Base-by-base conservation (phyloP, 2,888 invertebrate species). In the Cataglyphis albicans region DNA sequence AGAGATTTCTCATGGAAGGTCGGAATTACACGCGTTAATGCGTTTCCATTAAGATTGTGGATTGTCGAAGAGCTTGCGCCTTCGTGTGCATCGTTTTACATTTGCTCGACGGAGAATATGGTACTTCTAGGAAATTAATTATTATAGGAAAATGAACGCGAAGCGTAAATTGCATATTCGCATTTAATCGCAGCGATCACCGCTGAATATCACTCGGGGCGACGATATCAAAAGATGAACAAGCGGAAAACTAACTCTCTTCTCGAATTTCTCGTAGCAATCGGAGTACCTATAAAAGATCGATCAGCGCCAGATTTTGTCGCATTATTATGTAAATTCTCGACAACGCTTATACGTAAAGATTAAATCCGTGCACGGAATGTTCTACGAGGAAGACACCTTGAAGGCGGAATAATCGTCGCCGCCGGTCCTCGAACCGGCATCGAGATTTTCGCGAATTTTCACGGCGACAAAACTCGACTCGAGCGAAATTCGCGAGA, bases 191-290 rank as follows among this genome's bases (percentile, higher is more conserved):
- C 41, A 15, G 25, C 15, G 25, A 35, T 35, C 63, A 67, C 21
- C 35, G 68, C 48, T 73, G 76, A 78, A 78, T 84, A 82, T 25
- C 65, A 15, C 48, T 29, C 12, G 29, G 35, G 35, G 29, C 55
- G 59, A 57, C 55, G 32, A 32, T 57, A 29, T n/a, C 65, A 29
- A 68, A 44, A 35, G 29, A 38, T 18, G 25, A n/a, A 32, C 57
- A 4, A 9, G 15, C 32, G 67, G 57, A 59, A 70, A 76, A 81
- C 82, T 21, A 74, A 81, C 82, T 74, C 84, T 74, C 84, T 35
- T 81, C 55, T 76, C 76, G 82, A 9, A 25, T 29, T 7, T n/a
- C 48, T 59, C 59, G 44, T 44, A 74, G 61, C 85, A 57, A 82
- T 80, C 68, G 6, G 68, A 35, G 12, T 1, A 21, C 64, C 65